A percentile compares a stretch with the other conserved stretches of the same genome.
These are phyloP conservation scores for Synergus laeviventris DNA, from an alignment of 2,888 invertebrate species.

Conservation along the genomic window DNA sequence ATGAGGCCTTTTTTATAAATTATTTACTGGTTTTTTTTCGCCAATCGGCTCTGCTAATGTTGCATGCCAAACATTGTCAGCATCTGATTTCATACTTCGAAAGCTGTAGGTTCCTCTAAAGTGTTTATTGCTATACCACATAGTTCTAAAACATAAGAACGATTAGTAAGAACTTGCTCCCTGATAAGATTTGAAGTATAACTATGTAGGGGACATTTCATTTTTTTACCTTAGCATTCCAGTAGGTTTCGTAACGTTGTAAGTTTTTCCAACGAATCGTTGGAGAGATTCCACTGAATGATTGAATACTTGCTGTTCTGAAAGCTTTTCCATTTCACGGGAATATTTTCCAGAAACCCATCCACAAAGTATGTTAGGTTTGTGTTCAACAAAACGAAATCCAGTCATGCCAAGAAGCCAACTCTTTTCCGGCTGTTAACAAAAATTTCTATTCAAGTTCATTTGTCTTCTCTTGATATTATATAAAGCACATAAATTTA, in stretches of 20 bases:
- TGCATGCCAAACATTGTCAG: slow-evolving; percentile 75
- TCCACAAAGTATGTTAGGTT: slow-evolving; percentile 80
- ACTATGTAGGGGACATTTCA: too few species aligned
- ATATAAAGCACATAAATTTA: too few species aligned
- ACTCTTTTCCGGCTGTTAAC: slow-evolving; percentile 69
- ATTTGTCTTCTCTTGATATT: too few species aligned
- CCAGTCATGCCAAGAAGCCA: slow-evolving; percentile 82
- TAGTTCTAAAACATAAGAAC: slow-evolving; percentile 77
- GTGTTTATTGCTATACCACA: slow-evolving; percentile 83
- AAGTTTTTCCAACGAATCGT: slow-evolving; percentile 77
- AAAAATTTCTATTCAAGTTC: neutral
- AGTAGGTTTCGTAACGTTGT: slow-evolving; percentile 77
- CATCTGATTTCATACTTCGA: slow-evolving; percentile 77
- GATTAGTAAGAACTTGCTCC: neutral
- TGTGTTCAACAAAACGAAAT: slow-evolving; percentile 80
- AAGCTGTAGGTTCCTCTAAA: slow-evolving; percentile 85
- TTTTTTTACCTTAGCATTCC: slow-evolving; percentile 78
- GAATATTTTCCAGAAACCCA: slow-evolving; percentile 83
- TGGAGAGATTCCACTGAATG: slow-evolving; percentile 76
- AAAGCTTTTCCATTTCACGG: slow-evolving; percentile 79
- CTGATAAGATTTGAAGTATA: too few species aligned
- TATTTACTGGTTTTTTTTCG: slow-evolving; percentile 70
- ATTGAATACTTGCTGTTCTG: slow-evolving; percentile 77
- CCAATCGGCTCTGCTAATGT: slow-evolving; percentile 78
- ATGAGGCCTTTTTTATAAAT: slow-evolving; percentile 18